These are phyloP conservation scores for Biston betularia DNA, from an alignment of 2,888 invertebrate species.

Conservation along the genomic window DNA sequence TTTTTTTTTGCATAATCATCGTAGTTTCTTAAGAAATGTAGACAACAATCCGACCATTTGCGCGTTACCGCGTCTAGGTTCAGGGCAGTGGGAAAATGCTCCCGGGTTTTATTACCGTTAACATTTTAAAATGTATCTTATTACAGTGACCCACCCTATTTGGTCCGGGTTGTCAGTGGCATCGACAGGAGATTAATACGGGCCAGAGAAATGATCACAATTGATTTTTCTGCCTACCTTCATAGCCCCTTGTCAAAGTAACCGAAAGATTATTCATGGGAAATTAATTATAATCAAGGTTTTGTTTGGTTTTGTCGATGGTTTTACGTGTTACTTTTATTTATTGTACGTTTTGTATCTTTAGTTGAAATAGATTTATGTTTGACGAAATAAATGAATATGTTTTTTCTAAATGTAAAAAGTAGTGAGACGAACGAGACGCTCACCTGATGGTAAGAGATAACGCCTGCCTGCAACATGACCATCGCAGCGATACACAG, in stretches of 20 bases:
- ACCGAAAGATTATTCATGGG: slow-evolving; percentile 3
- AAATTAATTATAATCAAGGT: slow-evolving; percentile 8
- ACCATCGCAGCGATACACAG: too few relatives aligned
- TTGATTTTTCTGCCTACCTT: slow-evolving; percentile 54
- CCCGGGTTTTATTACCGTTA: slow-evolving; percentile 14
- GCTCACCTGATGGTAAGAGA: too few relatives aligned
- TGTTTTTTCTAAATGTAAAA: too few relatives aligned
- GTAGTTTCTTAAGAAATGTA: background rate
- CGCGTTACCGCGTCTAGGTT: slow-evolving; percentile 4
- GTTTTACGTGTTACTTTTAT: background rate
- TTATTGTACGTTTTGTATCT: too few relatives aligned
- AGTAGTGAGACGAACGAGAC: too few relatives aligned
- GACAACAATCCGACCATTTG: background rate
- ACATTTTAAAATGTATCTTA: slow-evolving; percentile 47
- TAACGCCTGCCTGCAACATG: too few relatives aligned
- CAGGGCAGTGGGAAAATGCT: background rate
- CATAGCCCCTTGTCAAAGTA: slow-evolving; percentile 34
- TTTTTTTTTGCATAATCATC: background rate
- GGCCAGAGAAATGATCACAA: slow-evolving; percentile 51
- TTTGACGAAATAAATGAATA: too few relatives aligned
- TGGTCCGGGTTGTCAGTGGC: slow-evolving; percentile 45
- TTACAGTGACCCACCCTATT: slow-evolving; percentile 45
- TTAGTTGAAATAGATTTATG: too few relatives aligned
- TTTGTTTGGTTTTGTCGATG: background rate
- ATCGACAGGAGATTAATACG: slow-evolving; percentile 57